Evolutionary conservation across 2,113 vertebrate genomes (phyloP), one percentile per base, ranked within the genome.

Genomic region (Galbula dea): DNA sequence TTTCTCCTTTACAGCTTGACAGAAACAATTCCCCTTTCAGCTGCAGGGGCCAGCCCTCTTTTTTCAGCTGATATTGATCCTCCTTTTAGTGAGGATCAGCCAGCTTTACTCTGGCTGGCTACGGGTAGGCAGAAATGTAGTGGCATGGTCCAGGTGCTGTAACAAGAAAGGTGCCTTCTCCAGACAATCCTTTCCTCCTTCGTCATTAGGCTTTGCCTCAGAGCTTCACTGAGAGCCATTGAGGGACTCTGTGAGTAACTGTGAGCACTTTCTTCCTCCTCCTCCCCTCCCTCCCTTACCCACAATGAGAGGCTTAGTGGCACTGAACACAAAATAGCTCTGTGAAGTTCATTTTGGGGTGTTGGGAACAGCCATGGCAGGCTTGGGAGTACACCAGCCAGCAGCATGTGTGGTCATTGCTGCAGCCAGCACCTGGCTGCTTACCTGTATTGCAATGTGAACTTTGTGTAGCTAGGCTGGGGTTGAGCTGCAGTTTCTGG

Each of bases 371-470:
- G 11, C 41, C 41, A 43, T 43, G 41, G 41, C 41, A 43, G 41
- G 41, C 41, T 43, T 43, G 41, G 41, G 41, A 43, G 41, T 15
- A 43, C 15, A 11, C 41, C 41, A 43, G 41, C 41, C 41, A 43
- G 41, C 41, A 43, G 41, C 41, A 43, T 4, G 15, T 0, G 3
- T 12, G 67, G n/a, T 15, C 1, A 0, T 0, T 54, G 54, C 58
- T 81, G 39, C 15, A 15, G 30, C 58, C 19, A 12, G 63, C 21
- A 6, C 21, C 37, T 24, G 61, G 36, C 73, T 76, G 21, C 58
- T 68, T 22, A 4, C 36, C 48, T 23, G 1, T 0, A 0, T 2
- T 27, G 39, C 2, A 8, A 21, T 26, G 57, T 2, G 21, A 41
- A 43, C 11, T n/a, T 24, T 1, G 24, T 21, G 4, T 29, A 20